Evolutionary conservation across 2,888 invertebrate genomes (phyloP).

Genomic region (Sclerodermus sp.): DNA sequence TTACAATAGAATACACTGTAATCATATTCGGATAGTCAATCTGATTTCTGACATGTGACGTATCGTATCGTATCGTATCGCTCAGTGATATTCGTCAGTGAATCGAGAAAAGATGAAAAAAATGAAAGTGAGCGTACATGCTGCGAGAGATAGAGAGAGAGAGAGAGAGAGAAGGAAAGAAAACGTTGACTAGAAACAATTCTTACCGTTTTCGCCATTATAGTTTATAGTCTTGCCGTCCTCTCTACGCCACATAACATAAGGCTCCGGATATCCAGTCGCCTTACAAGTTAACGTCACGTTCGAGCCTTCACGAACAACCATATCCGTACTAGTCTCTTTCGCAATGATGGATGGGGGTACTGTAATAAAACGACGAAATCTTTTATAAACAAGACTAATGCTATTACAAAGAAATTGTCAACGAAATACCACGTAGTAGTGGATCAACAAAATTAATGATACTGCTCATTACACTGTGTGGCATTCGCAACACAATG

Average conservation of each 20-base stretch:
- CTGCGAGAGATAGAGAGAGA: neutral
- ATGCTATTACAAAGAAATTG: too few species aligned
- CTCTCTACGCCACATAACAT: slow-evolving; percentile 90
- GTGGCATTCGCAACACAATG: too few species aligned
- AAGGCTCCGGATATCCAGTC: slow-evolving; percentile 85
- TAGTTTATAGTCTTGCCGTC: slow-evolving; percentile 87
- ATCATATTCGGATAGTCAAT: too few species aligned
- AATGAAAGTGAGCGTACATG: neutral
- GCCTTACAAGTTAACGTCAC: slow-evolving; percentile 87
- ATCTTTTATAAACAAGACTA: too few species aligned
- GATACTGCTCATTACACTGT: too few species aligned
- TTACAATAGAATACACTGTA: too few species aligned
- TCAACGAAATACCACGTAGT: too few species aligned
- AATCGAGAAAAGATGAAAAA: neutral
- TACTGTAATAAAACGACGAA: slow-evolving; percentile 63
- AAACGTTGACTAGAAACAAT: neutral
- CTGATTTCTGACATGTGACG: too few species aligned
- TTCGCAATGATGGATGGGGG: slow-evolving; percentile 88
- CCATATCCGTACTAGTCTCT: slow-evolving; percentile 90
- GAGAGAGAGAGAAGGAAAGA: neutral
- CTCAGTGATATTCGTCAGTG: too few species aligned
- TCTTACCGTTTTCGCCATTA: slow-evolving; percentile 83
- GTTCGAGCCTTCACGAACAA: slow-evolving; percentile 85
- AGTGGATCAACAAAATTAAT: too few species aligned
- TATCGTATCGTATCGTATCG: too few species aligned